Base-by-base conservation (phyloP, 2,797 vertebrate genomes). In the Enteromius radiatus region DNA sequence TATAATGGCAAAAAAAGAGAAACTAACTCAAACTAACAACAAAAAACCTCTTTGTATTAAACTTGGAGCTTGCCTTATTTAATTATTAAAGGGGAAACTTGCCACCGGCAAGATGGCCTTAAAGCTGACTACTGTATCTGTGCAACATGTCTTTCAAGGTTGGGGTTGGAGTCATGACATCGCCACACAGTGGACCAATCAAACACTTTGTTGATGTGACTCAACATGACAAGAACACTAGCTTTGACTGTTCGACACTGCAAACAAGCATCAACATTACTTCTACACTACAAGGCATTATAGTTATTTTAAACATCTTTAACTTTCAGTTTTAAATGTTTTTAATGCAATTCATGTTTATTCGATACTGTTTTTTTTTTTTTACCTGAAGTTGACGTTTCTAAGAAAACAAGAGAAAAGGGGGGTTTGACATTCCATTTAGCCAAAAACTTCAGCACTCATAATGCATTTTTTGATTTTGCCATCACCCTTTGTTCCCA, bases 151-250 rank as follows among this genome's bases (percentile, higher is more conserved):
- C 31, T 38, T 36, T 74, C 31, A 4, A 6, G 4, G 9, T 54
- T 67, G 17, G 23, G 71, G 17, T 31, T 38, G 12, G 56, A 47
- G 17, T 38, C 21, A 47, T 65, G 59, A 81, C 70, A 43, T 75
- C 17, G 6, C 23, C 43, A 43, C 7, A 17, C n/a, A n/a, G 1
- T 67, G n/a, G 64, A 47, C 81, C 64, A 77, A 83, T 83, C 47
- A 59, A 68, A 31, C 64, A 19, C 36, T 33, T 69, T 68, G 74
- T 61, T 70, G 59, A 49, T 77, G 26, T 9, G 28, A 80, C 31
- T 21, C 49, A 36, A 59, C 49, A 36, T 64, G 38, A 69, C 61
- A 31, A 61, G 28, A 67, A 78, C 43, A 12, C 73, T 59, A 3
- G 15, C 28, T 5, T 63, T 63, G 15, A 1, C 1, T 12, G 11